Evolutionary conservation across 2,888 invertebrate species (phyloP).

Genomic region (Drosophila colorata): DNA sequence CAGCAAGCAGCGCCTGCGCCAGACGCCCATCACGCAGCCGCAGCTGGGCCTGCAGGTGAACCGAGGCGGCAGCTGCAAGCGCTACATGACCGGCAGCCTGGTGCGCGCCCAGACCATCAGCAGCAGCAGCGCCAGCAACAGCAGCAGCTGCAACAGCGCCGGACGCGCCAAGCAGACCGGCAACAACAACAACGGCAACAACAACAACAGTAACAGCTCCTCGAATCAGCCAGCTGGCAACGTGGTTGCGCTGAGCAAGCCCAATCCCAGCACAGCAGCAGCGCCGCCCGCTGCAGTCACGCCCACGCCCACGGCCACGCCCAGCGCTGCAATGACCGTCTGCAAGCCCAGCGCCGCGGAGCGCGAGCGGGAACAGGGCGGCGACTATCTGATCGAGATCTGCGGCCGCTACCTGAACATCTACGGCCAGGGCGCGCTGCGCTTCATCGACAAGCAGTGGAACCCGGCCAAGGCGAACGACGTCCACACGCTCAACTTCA

Average conservation of each 20-base stretch:
- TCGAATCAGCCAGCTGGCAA: constrained; percentile 37
- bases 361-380: constrained; percentile 86
- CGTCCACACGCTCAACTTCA: constrained; percentile 93
- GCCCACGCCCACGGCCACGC: constrained; percentile 28
- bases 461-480: constrained; percentile 91
- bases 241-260: constrained; percentile 55
- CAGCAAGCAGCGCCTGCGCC: constrained; percentile 57
- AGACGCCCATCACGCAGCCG: constrained; percentile 67
- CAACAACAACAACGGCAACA: constrained; percentile 13
- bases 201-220: background rate
- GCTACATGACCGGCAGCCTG: constrained; percentile 83
- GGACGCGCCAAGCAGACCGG: constrained; percentile 45
- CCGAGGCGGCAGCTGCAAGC: constrained; percentile 69
- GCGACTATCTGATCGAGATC: constrained; percentile 96
- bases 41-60: constrained; percentile 71
- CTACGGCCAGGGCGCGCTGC: constrained; percentile 94
- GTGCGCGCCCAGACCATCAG: constrained; percentile 83
- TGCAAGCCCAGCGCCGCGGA: constrained; percentile 76
- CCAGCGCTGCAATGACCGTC: constrained; percentile 60
- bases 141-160: constrained; percentile 59
- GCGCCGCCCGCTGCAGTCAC: constrained; percentile 5
- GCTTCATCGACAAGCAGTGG: constrained; percentile 93
- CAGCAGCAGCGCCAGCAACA: constrained; percentile 64
- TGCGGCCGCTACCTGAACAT: constrained; percentile 93
- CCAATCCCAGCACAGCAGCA: background rate